Conservation (phyloP, 2,113 vertebrate species). For the Nothocercus julius region DNA sequence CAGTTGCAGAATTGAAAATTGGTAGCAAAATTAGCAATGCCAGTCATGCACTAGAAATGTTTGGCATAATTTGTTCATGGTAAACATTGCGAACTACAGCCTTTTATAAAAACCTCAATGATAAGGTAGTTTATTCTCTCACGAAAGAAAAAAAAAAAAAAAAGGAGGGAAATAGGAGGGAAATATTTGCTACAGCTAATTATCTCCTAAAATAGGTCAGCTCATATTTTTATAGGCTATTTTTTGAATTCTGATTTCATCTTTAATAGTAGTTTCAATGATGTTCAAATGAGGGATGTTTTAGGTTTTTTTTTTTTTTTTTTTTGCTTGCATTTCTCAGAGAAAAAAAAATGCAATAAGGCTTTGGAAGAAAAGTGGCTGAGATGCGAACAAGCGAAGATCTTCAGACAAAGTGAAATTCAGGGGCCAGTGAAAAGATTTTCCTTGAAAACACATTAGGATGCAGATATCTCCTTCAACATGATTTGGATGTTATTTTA, state of each 20-base stretch:
- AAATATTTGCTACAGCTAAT: conserved; percentile 10
- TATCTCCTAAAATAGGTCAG: conserved; percentile 33
- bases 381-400: not conserved
- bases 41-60: not conserved
- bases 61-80: not conserved
- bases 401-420: not conserved
- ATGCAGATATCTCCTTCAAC: not conserved
- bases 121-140: conserved; percentile 33
- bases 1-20: not conserved
- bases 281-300: not conserved
- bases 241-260: not conserved
- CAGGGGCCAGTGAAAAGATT: not conserved
- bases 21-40: not conserved
- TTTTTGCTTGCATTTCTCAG: not conserved
- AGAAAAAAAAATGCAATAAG: not conserved
- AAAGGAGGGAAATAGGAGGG: not conserved
- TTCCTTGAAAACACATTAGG: not conserved
- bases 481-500: not conserved
- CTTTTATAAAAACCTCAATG: conserved; percentile 34
- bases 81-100: conserved; percentile 38
- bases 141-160: not conserved
- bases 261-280: conserved; percentile 4
- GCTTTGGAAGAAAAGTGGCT: not conserved
- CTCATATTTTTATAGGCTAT: not conserved
- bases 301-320: not conserved